Conservation (phyloP, 2,797 vertebrate species). For the Siniperca obscura region DNA sequence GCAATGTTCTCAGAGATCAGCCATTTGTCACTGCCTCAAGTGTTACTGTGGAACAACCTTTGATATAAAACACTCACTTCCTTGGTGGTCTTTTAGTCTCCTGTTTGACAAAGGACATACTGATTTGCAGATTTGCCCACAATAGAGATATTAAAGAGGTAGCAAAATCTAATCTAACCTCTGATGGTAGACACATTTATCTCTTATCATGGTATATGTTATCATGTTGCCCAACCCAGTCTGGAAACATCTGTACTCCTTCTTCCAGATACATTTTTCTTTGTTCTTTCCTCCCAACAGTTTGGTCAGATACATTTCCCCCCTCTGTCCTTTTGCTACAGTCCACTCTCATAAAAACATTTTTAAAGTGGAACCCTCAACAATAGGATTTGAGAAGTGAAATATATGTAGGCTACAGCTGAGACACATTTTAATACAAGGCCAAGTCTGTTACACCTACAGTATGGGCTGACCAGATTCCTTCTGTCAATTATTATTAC, state of each 20-base stretch:
- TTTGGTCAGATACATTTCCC: not conserved
- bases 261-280: not conserved
- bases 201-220: not conserved
- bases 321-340: too few species aligned
- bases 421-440: not conserved
- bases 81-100: slow-evolving; percentile 28
- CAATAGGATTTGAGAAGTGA: too few species aligned
- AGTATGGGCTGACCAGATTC: not conserved
- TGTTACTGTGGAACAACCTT: slow-evolving; percentile 76
- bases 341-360: not conserved
- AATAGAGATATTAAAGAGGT: not conserved
- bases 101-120: slow-evolving; percentile 27
- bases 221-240: not conserved
- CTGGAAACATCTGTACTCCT: not conserved
- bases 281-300: not conserved
- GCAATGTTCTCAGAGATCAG: slow-evolving; percentile 70
- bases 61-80: slow-evolving; percentile 65
- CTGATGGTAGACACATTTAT: not conserved
- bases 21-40: slow-evolving; percentile 69
- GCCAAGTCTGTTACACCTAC: not conserved
- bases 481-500: not conserved
- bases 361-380: too few species aligned
- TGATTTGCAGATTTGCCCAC: not conserved
- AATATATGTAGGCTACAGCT: not conserved
- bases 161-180: too few species aligned